These are phyloP conservation scores for Brachymystax lenok DNA, from an alignment of 2,797 vertebrate genomes.

Conservation along the genomic window DNA sequence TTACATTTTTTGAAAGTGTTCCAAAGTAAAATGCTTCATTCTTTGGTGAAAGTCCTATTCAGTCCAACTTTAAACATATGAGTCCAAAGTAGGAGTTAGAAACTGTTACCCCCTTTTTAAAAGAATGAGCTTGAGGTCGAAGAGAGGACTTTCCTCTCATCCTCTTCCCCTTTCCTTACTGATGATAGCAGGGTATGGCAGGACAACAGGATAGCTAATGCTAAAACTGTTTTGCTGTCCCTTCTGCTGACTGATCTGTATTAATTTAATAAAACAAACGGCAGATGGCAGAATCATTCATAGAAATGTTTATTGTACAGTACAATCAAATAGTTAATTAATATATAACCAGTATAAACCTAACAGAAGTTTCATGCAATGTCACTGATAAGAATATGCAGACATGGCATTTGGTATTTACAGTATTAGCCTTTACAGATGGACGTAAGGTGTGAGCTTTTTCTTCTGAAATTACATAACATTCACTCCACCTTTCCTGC, in stretches of 20 bases:
- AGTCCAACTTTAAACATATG: neutral
- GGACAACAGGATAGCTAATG: neutral
- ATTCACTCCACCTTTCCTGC: neutral
- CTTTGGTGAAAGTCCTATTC: neutral
- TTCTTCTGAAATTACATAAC: neutral
- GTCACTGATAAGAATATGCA: neutral
- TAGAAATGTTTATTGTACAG: neutral
- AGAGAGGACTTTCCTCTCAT: neutral
- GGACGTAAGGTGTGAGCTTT: neutral
- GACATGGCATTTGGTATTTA: neutral
- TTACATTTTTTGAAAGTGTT: too few relatives aligned
- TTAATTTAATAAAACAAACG: neutral
- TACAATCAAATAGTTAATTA: neutral
- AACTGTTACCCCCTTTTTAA: neutral
- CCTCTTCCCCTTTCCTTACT: neutral
- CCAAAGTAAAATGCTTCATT: neutral
- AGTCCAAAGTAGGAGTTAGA: neutral
- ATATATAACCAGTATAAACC: neutral
- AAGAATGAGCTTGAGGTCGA: neutral
- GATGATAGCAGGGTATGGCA: neutral
- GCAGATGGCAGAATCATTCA: neutral
- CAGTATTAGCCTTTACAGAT: neutral
- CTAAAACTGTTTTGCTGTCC: neutral
- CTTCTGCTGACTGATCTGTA: neutral
- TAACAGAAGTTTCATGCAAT: slow-evolving; percentile 1